Base-by-base conservation (phyloP, 1,140 invertebrate genomes). In the Drosophila grimshawi region DNA sequence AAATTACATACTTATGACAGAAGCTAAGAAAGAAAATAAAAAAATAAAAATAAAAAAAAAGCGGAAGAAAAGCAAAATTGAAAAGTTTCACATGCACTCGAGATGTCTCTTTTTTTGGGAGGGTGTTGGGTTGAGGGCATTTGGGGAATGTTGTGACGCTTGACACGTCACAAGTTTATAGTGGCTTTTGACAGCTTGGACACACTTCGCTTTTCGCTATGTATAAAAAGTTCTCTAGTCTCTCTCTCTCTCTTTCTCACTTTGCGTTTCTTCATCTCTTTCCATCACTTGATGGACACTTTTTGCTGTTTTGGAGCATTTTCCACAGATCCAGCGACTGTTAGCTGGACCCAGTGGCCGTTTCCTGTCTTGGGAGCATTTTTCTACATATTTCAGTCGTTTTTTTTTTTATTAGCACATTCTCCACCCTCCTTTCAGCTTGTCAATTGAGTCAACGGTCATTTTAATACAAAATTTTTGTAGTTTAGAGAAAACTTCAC, bases 141-240 rank as follows among this genome's bases (percentile, higher is more conserved):
- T 74, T 81, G 64, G 79, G 80, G 61, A 78, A 77, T 78, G 76
- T 83, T 80, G 76, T 80, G 83, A 89, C 85, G 77, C 73, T 88
- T 83, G 81, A 89, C 86, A 89, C 83, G 78, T 90, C 90, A 92
- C 83, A 90, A 92, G 90, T 92, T 92, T 90, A 91, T 90, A 89
- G 90, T 91, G 90, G 88, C 90, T 90, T 91, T 83, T 92, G 90
- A 91, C 90, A 92, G 86, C 83, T 80, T 71, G 86, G 86, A 88
- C 90, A 90, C 74, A 90, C 82, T 86, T 88, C 57, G 65, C 56
- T 64, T 79, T 45, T 63, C 69, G 61, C 76, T 48, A 59, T 27
- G 37, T 45, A 52, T 29, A 72, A 80, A 70, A 80, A 83, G 72
- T 81, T 80, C 56, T 45, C 39, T 29, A 19, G 19, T 19, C 19